Evolutionary conservation across 2,113 vertebrate genomes (phyloP), one percentile per base, ranked within the genome.

Genomic region (Arizona elegans): DNA sequence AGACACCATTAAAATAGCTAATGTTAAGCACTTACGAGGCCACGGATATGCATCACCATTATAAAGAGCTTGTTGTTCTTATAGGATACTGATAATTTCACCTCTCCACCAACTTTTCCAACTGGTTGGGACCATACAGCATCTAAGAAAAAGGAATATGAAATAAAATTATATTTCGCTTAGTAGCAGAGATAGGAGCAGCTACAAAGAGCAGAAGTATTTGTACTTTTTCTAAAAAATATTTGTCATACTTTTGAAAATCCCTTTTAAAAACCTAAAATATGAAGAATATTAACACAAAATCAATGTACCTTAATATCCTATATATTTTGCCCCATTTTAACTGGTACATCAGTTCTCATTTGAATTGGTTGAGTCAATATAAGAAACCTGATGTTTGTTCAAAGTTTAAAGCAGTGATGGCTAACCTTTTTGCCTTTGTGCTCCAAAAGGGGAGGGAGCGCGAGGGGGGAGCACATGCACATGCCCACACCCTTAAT

Each of bases 21-120:
- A 12, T 1, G 2, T 1, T 3, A 0, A 50, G 5, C 2, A 98
- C 98, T 97, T 97, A 99, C 99, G 98, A 99, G 97, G 62, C 98
- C 98, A 93, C 99, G 97, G 70, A 99, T 99, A 97, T 99, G 98
- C 98, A 99, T 99, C 93, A 99, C 99, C 99, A 99, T 99, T 97
- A 99, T 99, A 97, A 99, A 99, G 88, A 99, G 98, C 38, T 99
- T 99, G 93, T 99, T 98, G 94, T 98, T 99, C 96, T 98, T 99
- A 97, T 99, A 99, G 96, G 98, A 99, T 96, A 99, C 98, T 62
- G 99, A 99, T 26, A 99, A 98, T 91, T 99, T 99, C 95, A 99
- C 98, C 95, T 99, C 98, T 1, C 99, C 99, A 0, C 98, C 98
- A 0, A 98, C 98, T 94, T 97, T 98, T 33, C 98, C 99, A 3